Conservation (phyloP, 2,113 vertebrate species). For the Craseonycteris thonglongyai region DNA sequence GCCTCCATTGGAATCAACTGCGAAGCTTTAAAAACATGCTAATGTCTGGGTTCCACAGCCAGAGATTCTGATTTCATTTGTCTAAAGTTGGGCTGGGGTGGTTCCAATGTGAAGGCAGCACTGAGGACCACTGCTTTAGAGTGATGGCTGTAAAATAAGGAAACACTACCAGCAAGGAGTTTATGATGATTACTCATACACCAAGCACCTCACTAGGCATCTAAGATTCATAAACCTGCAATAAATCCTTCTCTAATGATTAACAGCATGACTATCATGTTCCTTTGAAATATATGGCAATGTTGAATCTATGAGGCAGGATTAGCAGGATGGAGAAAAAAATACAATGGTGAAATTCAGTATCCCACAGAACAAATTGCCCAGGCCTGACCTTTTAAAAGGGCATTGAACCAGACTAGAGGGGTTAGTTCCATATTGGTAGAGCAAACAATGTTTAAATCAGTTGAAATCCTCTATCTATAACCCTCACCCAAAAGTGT, state of each 20-base stretch:
- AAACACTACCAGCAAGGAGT: neutral
- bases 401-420: neutral
- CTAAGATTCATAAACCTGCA: neutral
- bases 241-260: neutral
- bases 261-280: neutral
- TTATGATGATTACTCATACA: neutral
- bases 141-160: neutral
- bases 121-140: neutral
- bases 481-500: neutral
- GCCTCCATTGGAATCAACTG: neutral
- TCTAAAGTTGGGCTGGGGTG: neutral
- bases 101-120: neutral
- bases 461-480: neutral
- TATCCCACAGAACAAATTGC: conserved; percentile 3
- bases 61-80: neutral
- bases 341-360: conserved; percentile 24
- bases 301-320: neutral
- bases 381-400: conserved; percentile 11
- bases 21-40: neutral
- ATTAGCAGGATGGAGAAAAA: neutral
- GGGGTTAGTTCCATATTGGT: neutral
- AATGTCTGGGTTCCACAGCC: neutral
- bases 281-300: neutral
- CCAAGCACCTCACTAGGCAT: neutral
- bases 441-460: neutral